These are phyloP conservation scores for Amphiduros pacificus DNA, from an alignment of 2,888 invertebrate genomes.

Conservation along the genomic window DNA sequence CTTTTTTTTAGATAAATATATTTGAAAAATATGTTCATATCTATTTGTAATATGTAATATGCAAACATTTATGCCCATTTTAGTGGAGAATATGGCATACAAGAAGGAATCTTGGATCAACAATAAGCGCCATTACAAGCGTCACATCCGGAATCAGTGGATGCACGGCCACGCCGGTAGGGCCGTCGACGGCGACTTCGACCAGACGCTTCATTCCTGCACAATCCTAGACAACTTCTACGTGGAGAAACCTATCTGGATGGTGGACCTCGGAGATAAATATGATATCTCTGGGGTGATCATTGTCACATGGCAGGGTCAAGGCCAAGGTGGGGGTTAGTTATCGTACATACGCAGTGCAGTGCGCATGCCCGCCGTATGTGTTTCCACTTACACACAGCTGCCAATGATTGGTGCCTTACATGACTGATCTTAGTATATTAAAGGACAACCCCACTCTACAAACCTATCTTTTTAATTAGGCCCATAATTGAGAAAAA, in stretches of 20 bases:
- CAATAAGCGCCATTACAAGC: slow-evolving; percentile 59
- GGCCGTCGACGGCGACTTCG: slow-evolving; percentile 63
- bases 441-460: too few relatives aligned
- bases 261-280: slow-evolving; percentile 62
- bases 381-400: too few relatives aligned
- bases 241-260: slow-evolving; percentile 64
- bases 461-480: too few relatives aligned
- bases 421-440: too few relatives aligned
- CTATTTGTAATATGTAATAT: too few relatives aligned
- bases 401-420: too few relatives aligned
- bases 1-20: too few relatives aligned
- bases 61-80: slow-evolving; percentile 25
- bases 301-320: slow-evolving; percentile 58
- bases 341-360: too few relatives aligned
- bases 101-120: slow-evolving; percentile 63
- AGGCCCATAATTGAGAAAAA: too few relatives aligned
- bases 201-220: slow-evolving; percentile 59
- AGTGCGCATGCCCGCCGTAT: too few relatives aligned
- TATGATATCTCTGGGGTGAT: slow-evolving; percentile 60
- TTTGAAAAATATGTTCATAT: too few relatives aligned
- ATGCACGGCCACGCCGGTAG: slow-evolving; percentile 58
- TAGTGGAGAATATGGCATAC: slow-evolving; percentile 64
- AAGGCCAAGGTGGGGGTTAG: slow-evolving; percentile 28
- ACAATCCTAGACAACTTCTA: slow-evolving; percentile 64
- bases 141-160: slow-evolving; percentile 55